Conservation (phyloP, 30 jellyfish, hydroid and myxozoan genomes). For the Chrysaora quinquecirrha region DNA sequence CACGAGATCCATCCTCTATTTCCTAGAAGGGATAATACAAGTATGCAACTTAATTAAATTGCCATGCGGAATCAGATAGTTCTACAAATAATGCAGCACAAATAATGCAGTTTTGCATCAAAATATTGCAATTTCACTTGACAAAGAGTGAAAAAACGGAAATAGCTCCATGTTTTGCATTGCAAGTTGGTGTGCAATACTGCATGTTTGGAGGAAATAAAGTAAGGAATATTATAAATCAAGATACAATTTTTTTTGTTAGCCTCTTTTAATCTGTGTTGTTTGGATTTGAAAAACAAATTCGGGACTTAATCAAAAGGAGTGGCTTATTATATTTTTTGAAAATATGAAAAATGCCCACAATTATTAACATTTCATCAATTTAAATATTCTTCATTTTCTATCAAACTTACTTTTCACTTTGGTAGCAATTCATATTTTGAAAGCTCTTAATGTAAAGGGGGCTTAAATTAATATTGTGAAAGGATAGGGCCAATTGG, state of each 20-base stretch:
- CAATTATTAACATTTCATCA: too few species aligned
- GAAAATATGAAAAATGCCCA: not conserved
- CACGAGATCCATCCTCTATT: too few species aligned
- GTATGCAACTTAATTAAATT: not conserved
- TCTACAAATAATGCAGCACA: not conserved
- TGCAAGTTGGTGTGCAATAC: not conserved
- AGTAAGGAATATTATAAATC: not conserved
- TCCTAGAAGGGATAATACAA: not conserved
- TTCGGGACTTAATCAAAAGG: not conserved
- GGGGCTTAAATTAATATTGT: not conserved
- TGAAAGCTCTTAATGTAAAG: too few species aligned
- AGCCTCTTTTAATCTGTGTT: not conserved
- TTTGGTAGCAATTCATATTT: too few species aligned
- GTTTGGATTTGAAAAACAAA: not conserved
- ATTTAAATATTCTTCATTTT: too few species aligned
- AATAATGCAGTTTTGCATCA: not conserved
- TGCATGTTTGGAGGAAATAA: not conserved
- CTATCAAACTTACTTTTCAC: too few species aligned
- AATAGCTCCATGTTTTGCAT: not conserved
- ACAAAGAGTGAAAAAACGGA: not conserved
- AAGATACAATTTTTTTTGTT: not conserved
- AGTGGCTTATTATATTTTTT: not conserved
- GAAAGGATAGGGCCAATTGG: slow-evolving; percentile 1
- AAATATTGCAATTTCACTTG: not conserved
- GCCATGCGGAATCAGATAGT: not conserved